A percentile compares a stretch with the other conserved stretches of the same genome.
These are phyloP conservation scores for Hoplostethus mediterraneus DNA, from an alignment of 2,797 vertebrate species.

Conservation along the genomic window DNA sequence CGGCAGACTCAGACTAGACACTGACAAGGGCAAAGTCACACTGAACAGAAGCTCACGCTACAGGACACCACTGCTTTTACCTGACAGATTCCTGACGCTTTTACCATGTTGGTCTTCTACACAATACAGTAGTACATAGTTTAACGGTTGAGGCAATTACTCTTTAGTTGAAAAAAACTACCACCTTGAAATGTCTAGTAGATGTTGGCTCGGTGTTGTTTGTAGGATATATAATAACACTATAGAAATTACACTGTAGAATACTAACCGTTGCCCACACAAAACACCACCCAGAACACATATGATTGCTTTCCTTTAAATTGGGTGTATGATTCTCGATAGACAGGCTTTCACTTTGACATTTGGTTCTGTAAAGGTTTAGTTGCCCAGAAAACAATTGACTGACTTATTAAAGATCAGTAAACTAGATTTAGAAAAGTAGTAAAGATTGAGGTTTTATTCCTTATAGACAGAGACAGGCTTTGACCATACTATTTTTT, in stretches of 20 bases:
- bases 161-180: not conserved
- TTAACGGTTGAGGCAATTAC: constrained; percentile 2
- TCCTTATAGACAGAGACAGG: not conserved
- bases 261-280: not conserved
- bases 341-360: too few relatives aligned
- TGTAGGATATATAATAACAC: not conserved
- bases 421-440: not conserved
- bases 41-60: constrained; percentile 3
- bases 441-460: not conserved
- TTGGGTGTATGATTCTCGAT: not conserved
- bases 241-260: not conserved
- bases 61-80: not conserved
- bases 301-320: not conserved
- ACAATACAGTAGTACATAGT: not conserved
- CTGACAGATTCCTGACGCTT: not conserved
- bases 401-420: not conserved
- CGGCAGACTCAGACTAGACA: constrained; percentile 33
- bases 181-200: not conserved
- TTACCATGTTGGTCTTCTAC: not conserved
- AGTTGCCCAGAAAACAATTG: not conserved
- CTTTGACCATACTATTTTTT: too few relatives aligned
- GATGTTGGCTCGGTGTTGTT: not conserved
- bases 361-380: not conserved
- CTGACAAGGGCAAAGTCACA: constrained; percentile 43
- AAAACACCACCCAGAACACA: not conserved